These are phyloP conservation scores for Epinephelus fuscoguttatus DNA, from an alignment of 2,113 vertebrate genomes.

Conservation along the genomic window DNA sequence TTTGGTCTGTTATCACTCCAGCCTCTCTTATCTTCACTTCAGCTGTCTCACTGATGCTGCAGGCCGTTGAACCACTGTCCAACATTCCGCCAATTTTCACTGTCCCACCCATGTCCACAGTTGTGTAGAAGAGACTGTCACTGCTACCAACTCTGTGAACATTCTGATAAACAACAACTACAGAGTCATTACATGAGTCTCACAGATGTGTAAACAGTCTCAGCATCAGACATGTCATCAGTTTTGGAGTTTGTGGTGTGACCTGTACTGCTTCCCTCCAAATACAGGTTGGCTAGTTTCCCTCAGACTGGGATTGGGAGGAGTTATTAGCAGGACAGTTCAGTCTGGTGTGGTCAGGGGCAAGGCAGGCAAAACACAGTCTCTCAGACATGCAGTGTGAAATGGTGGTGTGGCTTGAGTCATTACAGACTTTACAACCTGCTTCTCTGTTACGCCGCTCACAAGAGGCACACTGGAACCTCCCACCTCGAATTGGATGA, in stretches of 20 bases:
- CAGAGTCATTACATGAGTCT: not conserved
- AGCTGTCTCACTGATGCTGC: constrained; percentile 31
- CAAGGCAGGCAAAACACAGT: too few species aligned
- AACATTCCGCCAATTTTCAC: not conserved
- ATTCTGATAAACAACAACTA: constrained; percentile 31
- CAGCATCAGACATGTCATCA: constrained; percentile 11
- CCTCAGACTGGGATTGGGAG: too few species aligned
- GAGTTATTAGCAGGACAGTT: too few species aligned
- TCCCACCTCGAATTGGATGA: not conserved
- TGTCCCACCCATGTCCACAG: not conserved
- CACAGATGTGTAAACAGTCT: constrained; percentile 8
- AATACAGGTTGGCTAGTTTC: too few species aligned
- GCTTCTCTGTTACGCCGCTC: not conserved
- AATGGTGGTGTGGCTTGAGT: too few species aligned
- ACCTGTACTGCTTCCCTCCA: not conserved
- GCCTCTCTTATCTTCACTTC: not conserved
- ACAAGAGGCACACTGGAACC: not conserved
- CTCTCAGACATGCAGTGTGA: too few species aligned
- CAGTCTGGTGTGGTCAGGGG: too few species aligned
- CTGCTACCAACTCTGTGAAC: constrained; percentile 3
- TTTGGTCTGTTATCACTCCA: not conserved
- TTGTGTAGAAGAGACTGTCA: constrained; percentile 32
- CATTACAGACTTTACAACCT: not conserved
- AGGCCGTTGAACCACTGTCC: constrained; percentile 47
- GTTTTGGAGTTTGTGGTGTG: not conserved